Base-by-base conservation (phyloP, 2,888 invertebrate genomes). In the Plagodis pulveraria region DNA sequence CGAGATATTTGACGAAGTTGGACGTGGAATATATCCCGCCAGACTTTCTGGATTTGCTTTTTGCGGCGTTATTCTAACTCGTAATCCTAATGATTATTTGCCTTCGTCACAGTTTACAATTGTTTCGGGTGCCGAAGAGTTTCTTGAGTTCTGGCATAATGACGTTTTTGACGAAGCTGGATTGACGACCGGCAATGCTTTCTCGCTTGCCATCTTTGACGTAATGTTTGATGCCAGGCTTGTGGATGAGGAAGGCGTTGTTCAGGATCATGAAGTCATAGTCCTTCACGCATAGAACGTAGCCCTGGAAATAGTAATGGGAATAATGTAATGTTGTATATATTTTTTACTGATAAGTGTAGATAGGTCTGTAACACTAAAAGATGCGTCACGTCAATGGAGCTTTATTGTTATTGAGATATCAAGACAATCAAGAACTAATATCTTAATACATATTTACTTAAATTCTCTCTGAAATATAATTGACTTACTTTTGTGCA, bases 231-330 rank as follows among this genome's bases (percentile, higher is more conserved):
- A 98, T 98, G 50, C 98, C 98, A 0, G 98, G 98, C 73, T 97
- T 96, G 89, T 98, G 98, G 51, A 96, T 97, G 60, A 98, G 93
- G 87, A 98, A 98, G n/a, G 97, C 98, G 87, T 98, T 98, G 91
- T 98, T 97, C 79, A 98, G 88, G 74, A 98, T 98, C 87, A 97
- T 96, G 84, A 98, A 98, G 81, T 98, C 97, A 87, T 98, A 98
- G 86, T 98, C 96, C 83, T 97, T 93, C 35, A 97, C 97, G 87
- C 98, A 98, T 65, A 98, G 94, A 56, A 97, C 95, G 87, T 97
- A 98, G 69, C 98, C 98, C 98, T 98, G 93, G 32, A 88, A 89
- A 38, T 35, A 9, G 22, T 22, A 9, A 38, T 8, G 6, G 9
- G 6, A 38, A 38, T 22, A 22, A 22, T 22, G 22, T 22, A 22